Conservation (phyloP, 2,113 vertebrate genomes). For the Phylloscopus trochilus region DNA sequence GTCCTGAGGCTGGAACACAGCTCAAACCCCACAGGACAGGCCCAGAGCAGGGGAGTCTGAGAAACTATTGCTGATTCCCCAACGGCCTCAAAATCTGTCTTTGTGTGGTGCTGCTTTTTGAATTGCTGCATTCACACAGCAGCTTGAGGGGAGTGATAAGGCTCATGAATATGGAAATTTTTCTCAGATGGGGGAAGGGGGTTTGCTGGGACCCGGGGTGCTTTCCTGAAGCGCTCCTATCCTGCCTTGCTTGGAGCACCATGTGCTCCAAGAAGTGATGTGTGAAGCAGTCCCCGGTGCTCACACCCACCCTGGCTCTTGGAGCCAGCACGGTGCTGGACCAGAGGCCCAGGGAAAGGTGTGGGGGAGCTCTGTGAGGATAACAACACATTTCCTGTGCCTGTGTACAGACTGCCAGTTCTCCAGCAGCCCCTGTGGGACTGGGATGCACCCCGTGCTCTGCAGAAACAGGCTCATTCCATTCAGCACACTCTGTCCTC, state of each 20-base stretch:
- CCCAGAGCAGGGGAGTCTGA: neutral
- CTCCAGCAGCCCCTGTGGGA: neutral
- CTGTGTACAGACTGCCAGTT: neutral
- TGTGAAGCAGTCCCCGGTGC: fast-evolving
- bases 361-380: neutral
- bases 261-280: neutral
- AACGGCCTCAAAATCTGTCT: neutral
- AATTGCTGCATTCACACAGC: neutral
- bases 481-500: fast-evolving
- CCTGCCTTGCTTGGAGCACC: neutral
- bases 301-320: fast-evolving
- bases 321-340: neutral
- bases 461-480: neutral
- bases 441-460: fast-evolving
- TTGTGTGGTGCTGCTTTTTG: constrained; percentile 12
- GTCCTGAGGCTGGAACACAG: neutral
- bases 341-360: fast-evolving
- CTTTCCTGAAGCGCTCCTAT: neutral
- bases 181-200: neutral
- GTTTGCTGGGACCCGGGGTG: neutral
- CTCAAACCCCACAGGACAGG: neutral
- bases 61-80: constrained; percentile 2
- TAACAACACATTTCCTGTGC: fast-evolving
- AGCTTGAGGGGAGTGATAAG: constrained; percentile 61
- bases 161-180: constrained; percentile 47